Conservation (phyloP, 2,888 invertebrate species). For the Heteromurus nitidus region DNA sequence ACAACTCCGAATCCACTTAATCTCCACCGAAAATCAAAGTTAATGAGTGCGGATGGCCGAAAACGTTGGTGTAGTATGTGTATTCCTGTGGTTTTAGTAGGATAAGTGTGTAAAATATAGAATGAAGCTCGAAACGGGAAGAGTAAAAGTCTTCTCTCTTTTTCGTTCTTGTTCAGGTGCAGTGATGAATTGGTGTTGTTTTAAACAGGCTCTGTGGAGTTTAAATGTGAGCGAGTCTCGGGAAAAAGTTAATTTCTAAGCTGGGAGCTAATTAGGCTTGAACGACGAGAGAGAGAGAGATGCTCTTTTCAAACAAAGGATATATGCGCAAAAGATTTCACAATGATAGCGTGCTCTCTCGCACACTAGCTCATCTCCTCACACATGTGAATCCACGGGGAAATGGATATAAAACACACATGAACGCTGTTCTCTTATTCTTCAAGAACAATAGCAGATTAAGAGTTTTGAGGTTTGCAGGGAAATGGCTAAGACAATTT, state of each 20-base stretch:
- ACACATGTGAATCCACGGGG: no score
- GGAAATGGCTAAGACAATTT: no score
- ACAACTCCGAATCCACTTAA: conserved; percentile 2
- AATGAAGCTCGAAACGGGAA: no score
- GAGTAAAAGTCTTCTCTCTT: no score
- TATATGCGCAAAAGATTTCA: no score
- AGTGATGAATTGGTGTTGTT: conserved; percentile 35
- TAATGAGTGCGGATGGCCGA: conserved; percentile 27
- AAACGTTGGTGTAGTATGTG: conserved; percentile 5
- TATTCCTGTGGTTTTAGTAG: background rate
- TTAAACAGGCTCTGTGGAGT: conserved; percentile 25
- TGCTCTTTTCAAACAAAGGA: no score
- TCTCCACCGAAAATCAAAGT: conserved; percentile 33
- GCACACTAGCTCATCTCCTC: no score
- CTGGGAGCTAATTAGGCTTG: conserved; percentile 41
- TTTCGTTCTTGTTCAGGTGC: background rate
- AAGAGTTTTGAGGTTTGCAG: no score
- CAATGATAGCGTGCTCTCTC: no score
- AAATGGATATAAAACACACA: no score
- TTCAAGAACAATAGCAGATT: no score
- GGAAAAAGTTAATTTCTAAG: conserved; percentile 42
- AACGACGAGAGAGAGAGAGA: conserved; percentile 1
- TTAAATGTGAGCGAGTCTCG: conserved; percentile 21
- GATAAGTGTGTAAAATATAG: background rate
- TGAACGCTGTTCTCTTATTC: no score